phyloP scores from a whole-genome alignment of 1,140 invertebrate species.

The Glossosoma conforme region DNA sequence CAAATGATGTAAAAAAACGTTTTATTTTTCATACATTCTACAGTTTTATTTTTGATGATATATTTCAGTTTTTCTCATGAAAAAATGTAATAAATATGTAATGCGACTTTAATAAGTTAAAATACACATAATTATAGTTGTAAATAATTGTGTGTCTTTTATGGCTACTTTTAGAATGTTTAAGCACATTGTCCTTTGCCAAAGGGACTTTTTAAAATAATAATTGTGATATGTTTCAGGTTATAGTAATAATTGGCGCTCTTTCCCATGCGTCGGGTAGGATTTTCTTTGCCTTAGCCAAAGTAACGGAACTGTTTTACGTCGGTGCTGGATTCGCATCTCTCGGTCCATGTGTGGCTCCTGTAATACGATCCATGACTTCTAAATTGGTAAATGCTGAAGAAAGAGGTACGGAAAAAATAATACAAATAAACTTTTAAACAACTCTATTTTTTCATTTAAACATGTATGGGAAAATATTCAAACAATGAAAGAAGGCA shows the following conservation, averaged over 20 bases:
- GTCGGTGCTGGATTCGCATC: conserved; percentile 60
- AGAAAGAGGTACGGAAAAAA: conserved; percentile 57
- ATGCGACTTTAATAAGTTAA: no score
- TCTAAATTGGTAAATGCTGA: conserved; percentile 62
- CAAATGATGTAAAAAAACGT: no score
- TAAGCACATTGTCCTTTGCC: no score
- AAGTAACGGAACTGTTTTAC: conserved; percentile 53
- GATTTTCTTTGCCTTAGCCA: conserved; percentile 58
- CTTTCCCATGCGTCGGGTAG: conserved; percentile 61
- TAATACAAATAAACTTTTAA: conserved; percentile 7
- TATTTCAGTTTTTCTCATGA: no score
- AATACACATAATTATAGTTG: no score
- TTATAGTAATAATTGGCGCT: conserved; percentile 64
- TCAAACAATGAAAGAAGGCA: not conserved
- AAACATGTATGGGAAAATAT: not conserved
- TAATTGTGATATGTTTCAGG: conserved; percentile 38
- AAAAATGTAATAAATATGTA: no score
- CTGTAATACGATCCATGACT: conserved; percentile 67
- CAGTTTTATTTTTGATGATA: no score
- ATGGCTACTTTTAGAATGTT: no score
- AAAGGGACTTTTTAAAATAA: no score
- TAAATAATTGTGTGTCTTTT: no score
- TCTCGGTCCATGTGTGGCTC: conserved; percentile 67
- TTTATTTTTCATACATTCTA: no score
- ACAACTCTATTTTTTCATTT: conserved; percentile 2